Evolutionary conservation across 2,113 vertebrate genomes (phyloP).

Genomic region (Loxodonta africana): DNA sequence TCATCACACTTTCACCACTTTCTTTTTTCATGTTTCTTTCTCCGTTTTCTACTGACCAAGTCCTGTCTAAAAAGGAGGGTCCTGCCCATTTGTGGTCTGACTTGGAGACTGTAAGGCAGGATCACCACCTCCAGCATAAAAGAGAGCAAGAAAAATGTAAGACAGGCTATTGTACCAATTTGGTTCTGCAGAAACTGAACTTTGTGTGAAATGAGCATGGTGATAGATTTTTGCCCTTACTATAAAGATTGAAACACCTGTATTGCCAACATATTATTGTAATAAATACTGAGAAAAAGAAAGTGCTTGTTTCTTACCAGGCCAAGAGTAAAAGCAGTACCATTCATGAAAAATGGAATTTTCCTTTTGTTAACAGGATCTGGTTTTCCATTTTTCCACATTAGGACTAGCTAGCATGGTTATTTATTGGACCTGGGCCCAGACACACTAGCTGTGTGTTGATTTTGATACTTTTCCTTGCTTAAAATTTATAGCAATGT

Average conservation of each 20-base stretch:
- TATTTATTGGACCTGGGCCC: conserved; percentile 58
- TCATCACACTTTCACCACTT: neutral
- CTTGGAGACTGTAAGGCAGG: neutral
- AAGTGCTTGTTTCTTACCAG: conserved; percentile 56
- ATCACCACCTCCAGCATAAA: neutral
- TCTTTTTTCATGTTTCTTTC: neutral
- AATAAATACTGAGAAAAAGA: conserved; percentile 61
- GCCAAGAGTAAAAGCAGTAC: conserved; percentile 19
- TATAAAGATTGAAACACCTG: neutral
- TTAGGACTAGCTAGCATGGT: conserved; percentile 57
- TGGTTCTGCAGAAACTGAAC: conserved; percentile 56
- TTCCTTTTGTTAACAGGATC: conserved; percentile 66
- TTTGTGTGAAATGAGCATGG: conserved; percentile 39
- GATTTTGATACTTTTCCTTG: conserved; percentile 62
- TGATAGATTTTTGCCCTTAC: conserved; percentile 34
- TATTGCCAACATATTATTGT: conserved; percentile 31
- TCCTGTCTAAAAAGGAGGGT: neutral
- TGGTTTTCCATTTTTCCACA: conserved; percentile 78
- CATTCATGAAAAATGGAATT: conserved; percentile 70
- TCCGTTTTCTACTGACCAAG: neutral
- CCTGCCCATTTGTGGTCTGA: neutral
- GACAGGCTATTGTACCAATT: neutral
- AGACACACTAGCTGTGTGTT: conserved; percentile 29
- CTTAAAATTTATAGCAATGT: conserved; percentile 64
- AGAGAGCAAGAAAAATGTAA: neutral